Conservation (phyloP, 1,140 invertebrate genomes). For the Drosophila funebris region DNA sequence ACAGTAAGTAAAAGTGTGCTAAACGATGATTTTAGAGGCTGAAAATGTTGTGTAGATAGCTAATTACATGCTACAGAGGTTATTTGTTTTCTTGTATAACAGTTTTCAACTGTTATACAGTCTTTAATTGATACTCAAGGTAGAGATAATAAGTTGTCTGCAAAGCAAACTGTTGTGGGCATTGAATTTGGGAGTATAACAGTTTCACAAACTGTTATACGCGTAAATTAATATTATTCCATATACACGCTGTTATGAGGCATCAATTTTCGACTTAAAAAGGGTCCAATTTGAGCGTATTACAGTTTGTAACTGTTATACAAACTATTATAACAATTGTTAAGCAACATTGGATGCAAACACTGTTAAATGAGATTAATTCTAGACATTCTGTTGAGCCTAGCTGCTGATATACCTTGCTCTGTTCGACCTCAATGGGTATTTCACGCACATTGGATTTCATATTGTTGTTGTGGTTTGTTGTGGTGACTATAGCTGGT, state of each 20-base stretch:
- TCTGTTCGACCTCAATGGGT: constrained; percentile 82
- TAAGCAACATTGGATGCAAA: background rate
- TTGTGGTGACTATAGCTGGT: constrained; percentile 44
- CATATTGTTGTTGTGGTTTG: constrained; percentile 38
- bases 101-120: constrained; percentile 14
- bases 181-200: background rate
- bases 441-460: constrained; percentile 79
- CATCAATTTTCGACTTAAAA: background rate
- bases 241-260: background rate
- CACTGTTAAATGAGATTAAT: background rate
- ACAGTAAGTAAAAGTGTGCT: constrained; percentile 10
- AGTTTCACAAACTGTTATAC: background rate
- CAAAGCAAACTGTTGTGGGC: background rate
- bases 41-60: background rate
- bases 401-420: constrained; percentile 67
- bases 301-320: background rate
- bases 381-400: background rate
- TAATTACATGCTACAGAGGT: constrained; percentile 20
- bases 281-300: background rate
- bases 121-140: background rate
- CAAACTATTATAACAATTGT: background rate
- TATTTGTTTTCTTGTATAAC: background rate
- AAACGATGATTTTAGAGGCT: background rate
- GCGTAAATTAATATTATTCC: background rate
- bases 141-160: background rate